phyloP scores from a whole-genome alignment of 2,113 vertebrate genomes.

The Erythrocercus mccallii region DNA sequence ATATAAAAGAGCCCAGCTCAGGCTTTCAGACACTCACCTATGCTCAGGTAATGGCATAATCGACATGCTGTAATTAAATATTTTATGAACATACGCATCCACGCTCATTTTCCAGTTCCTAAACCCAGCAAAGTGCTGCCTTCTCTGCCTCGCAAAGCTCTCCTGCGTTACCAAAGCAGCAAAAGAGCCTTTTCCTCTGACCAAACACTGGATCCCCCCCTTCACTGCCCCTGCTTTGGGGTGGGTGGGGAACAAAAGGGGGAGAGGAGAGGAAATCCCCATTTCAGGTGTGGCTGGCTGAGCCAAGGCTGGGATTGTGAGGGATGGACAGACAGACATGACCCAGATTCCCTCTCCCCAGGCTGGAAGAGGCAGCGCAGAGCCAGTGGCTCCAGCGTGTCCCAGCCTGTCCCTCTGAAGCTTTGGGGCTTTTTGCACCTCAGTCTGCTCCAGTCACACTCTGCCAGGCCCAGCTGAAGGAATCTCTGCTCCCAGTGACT shows the following conservation, averaged over 20 bases:
- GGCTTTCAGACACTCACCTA: neutral
- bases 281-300: neutral
- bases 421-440: neutral
- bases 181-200: neutral
- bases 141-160: neutral
- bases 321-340: neutral
- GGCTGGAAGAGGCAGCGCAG: neutral
- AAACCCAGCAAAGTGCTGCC: neutral
- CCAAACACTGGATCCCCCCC: neutral
- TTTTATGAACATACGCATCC: neutral
- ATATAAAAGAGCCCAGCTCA: neutral
- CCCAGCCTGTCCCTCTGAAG: neutral
- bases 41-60: neutral
- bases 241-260: neutral
- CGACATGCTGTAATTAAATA: neutral
- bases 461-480: rapidly evolving
- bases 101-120: neutral
- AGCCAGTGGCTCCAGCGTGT: neutral
- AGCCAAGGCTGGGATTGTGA: neutral
- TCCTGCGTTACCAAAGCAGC: neutral
- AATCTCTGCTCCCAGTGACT: rapidly evolving
- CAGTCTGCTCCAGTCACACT: neutral
- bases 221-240: neutral
- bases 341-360: neutral
- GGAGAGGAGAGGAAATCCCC: neutral